Evolutionary conservation across 2,888 invertebrate species (phyloP).

Genomic region (Leptura quadrifasciata): DNA sequence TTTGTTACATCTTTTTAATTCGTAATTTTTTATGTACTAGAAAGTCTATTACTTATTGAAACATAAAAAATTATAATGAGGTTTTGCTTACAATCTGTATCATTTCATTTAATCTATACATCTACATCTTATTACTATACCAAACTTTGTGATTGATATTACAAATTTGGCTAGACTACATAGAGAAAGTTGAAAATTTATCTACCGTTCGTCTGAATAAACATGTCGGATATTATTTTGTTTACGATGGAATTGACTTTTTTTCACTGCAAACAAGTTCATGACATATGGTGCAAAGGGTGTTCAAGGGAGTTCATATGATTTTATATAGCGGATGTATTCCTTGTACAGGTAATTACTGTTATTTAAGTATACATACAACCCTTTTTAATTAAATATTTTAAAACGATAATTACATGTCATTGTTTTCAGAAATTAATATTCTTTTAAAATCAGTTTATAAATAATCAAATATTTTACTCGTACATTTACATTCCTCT

Average conservation of each 20-base stretch:
- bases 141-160: slow-evolving; percentile 2
- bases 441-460: no score
- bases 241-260: slow-evolving; percentile 13
- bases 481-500: no score
- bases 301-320: neutral
- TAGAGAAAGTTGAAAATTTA: slow-evolving; percentile 17
- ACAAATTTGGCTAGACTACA: slow-evolving; percentile 26
- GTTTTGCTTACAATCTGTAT: neutral
- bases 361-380: neutral
- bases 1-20: neutral
- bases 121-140: neutral
- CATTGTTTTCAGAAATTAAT: no score
- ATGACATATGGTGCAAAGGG: neutral
- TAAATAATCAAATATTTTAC: no score
- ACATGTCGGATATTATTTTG: slow-evolving; percentile 22
- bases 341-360: neutral
- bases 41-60: neutral
- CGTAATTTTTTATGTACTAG: neutral
- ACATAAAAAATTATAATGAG: neutral
- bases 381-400: no score
- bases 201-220: slow-evolving; percentile 8
- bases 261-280: neutral
- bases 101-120: neutral
- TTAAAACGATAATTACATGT: no score
- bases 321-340: neutral